A percentile compares a stretch with the other conserved stretches of the same genome.
These are phyloP conservation scores for Alligator mississippiensis DNA, from an alignment of 2,113 vertebrate species.

Conservation along the genomic window DNA sequence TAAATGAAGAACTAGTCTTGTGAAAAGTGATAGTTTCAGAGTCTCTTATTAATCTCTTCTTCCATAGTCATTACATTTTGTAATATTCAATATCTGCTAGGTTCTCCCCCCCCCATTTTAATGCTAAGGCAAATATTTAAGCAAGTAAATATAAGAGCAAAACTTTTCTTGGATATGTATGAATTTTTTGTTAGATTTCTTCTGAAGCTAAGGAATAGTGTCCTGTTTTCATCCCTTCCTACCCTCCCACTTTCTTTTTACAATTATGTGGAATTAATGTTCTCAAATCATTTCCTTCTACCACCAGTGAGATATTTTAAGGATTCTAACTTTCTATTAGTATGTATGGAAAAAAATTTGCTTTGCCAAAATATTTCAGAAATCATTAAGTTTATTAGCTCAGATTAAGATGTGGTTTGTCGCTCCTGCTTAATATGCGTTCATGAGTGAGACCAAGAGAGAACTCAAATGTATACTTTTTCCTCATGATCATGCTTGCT, in stretches of 20 bases:
- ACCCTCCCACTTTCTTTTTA: neutral
- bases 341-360: neutral
- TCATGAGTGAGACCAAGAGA: neutral
- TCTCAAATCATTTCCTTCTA: neutral
- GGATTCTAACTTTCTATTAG: neutral
- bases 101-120: neutral
- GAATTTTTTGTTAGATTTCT: neutral
- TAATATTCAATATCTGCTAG: neutral
- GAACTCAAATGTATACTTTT: neutral
- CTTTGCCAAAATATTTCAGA: neutral
- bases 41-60: neutral
- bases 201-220: neutral
- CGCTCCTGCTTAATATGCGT: slow-evolving; percentile 2
- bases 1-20: slow-evolving; percentile 3
- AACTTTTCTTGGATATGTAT: slow-evolving; percentile 3
- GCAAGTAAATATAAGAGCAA: neutral
- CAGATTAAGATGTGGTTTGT: slow-evolving; percentile 23
- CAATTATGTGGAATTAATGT: neutral
- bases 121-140: neutral
- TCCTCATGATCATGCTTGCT: no score
- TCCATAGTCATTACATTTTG: neutral
- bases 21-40: neutral
- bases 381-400: slow-evolving; percentile 9
- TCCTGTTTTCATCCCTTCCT: neutral
- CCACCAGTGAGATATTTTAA: neutral